Conservation (phyloP, 2,888 invertebrate genomes). For the Meganola albula region DNA sequence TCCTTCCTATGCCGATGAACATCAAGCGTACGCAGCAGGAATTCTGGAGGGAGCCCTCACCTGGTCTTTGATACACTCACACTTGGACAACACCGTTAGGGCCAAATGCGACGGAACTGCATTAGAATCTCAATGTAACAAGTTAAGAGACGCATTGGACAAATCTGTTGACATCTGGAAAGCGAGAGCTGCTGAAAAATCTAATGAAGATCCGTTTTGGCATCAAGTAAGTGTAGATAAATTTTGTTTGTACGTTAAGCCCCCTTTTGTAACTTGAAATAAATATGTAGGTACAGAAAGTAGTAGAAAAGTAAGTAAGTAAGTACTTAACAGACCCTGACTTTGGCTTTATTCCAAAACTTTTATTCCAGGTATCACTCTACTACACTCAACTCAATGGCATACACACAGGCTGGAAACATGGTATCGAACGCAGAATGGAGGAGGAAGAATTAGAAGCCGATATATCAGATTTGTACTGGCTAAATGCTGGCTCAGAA, state of each 20-base stretch:
- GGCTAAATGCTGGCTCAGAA: conserved; percentile 87
- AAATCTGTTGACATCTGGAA: conserved; percentile 81
- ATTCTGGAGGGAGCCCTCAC: conserved; percentile 89
- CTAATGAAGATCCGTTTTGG: conserved; percentile 83
- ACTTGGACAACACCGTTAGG: conserved; percentile 84
- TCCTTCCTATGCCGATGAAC: conserved; percentile 82
- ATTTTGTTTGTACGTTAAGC: too few relatives aligned
- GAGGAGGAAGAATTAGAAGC: conserved; percentile 78
- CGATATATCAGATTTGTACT: conserved; percentile 81
- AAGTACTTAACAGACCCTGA: neutral
- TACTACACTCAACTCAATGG: conserved; percentile 88
- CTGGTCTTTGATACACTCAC: conserved; percentile 86
- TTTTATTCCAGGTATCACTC: conserved; percentile 80
- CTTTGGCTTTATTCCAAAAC: too few relatives aligned
- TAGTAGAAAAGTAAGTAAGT: neutral
- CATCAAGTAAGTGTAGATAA: conserved; percentile 87
- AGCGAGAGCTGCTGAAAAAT: conserved; percentile 69
- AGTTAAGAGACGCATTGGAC: conserved; percentile 80
- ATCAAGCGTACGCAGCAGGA: conserved; percentile 92
- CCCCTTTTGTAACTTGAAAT: too few relatives aligned
- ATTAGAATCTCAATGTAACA: conserved; percentile 78
- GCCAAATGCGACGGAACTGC: conserved; percentile 63
- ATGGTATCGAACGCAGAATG: conserved; percentile 81
- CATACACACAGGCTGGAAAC: conserved; percentile 84
- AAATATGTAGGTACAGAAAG: too few relatives aligned